Evolutionary conservation across 2,113 vertebrate genomes (phyloP).

Genomic region (Sitta europaea): DNA sequence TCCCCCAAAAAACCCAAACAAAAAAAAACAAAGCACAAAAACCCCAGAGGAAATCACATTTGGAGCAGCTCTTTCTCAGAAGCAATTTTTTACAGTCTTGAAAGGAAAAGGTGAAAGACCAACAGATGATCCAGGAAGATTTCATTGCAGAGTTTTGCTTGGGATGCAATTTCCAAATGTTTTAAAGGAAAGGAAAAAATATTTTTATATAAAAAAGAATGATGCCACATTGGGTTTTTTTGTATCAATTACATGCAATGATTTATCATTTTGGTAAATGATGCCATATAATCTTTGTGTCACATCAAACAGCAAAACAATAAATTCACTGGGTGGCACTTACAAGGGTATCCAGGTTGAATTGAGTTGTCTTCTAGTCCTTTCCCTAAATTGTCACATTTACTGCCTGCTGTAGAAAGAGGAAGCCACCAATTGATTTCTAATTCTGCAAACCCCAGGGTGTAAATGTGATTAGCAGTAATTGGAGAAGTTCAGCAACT

Average conservation of each 20-base stretch:
- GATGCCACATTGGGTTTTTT: not conserved
- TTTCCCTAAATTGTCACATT: constrained; percentile 51
- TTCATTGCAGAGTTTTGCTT: not conserved
- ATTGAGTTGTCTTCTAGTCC: constrained; percentile 13
- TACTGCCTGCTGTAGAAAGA: constrained; percentile 41
- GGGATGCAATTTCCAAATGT: not conserved
- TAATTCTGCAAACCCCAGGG: constrained; percentile 64
- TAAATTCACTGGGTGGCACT: not conserved
- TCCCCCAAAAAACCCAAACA: not conserved
- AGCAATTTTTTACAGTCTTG: not conserved
- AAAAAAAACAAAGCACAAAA: not conserved
- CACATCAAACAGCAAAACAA: not conserved
- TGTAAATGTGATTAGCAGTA: constrained; percentile 66
- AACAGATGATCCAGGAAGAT: not conserved
- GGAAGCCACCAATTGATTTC: constrained; percentile 60
- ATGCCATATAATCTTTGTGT: not conserved
- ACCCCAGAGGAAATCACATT: not conserved
- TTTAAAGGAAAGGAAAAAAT: not conserved
- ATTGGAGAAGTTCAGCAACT: constrained; percentile 66
- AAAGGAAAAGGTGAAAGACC: not conserved
- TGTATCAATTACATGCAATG: not conserved
- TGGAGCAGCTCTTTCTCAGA: not conserved
- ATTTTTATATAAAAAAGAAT: not conserved
- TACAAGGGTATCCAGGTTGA: not conserved
- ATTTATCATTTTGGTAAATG: not conserved